Evolutionary conservation across 64 coral and sea anemone genomes (phyloP).

Genomic region (Porites lutea): DNA sequence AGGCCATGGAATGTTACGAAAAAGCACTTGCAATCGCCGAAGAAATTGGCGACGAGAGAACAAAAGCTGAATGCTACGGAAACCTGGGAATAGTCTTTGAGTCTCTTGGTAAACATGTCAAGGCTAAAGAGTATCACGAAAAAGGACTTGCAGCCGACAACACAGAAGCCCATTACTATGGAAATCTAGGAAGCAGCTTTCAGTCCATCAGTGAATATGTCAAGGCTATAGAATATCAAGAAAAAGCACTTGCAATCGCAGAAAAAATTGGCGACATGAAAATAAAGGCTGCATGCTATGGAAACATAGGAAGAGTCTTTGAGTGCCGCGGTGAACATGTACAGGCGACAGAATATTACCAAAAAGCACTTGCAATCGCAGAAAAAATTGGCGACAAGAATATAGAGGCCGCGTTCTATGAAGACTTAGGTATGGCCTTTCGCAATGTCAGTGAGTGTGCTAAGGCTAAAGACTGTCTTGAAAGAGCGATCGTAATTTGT

Average conservation of each 20-base stretch:
- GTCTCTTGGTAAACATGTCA: neutral
- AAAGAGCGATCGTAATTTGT: no score
- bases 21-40: neutral
- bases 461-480: no score
- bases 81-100: neutral
- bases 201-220: neutral
- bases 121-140: neutral
- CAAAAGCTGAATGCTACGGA: neutral
- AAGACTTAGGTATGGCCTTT: neutral
- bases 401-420: neutral
- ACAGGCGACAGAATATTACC: no score
- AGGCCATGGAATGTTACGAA: neutral
- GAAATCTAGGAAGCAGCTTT: neutral
- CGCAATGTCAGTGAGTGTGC: no score
- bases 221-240: neutral
- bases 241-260: neutral
- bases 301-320: no score
- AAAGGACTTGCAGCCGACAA: neutral
- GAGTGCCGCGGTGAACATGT: no score
- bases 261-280: no score
- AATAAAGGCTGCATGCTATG: no score
- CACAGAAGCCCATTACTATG: neutral
- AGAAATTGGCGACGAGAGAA: neutral
- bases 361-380: no score
- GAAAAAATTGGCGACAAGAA: neutral